Base-by-base conservation (phyloP, 2,888 invertebrate species). In the Caenorhabditis sinica region DNA sequence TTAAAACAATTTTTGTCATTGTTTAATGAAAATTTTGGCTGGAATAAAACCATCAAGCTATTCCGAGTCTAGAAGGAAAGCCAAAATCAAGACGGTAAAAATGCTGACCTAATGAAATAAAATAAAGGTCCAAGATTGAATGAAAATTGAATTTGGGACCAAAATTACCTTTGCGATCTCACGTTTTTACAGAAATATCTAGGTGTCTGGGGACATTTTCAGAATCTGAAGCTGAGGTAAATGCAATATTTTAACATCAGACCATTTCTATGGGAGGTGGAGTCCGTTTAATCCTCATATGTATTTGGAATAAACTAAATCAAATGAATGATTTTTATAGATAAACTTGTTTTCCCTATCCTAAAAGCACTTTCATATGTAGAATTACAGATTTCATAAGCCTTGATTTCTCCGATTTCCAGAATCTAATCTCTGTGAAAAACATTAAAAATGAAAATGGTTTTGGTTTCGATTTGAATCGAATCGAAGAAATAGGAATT, bases 341-440 rank as follows among this genome's bases (percentile, higher is more conserved):
- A 56, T 56, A 56, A 28, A 25, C 25, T 51, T 51, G 20, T 20
- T 63, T 63, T 63, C 20, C 63, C 30, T 28, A 25, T 65, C 25
- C 25, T n/a, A 30, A 65, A 65, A 65, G 68, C 53, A 53, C 68
- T 68, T 68, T 68, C 53, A 51, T 49, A 68, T 53, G 20, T 68
- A 36, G 33, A 51, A 68, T 68, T 25, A 36, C 33, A 20, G 36
- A 68, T 68, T 68, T 68, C 68, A 53, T 68, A 51, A 68, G n/a
- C 53, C 51, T 68, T n/a, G 30, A 15, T 68, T 68, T 49, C 25
- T 49, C 23, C 30, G 68, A 53, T 68, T 49, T 66, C 30, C 49
- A 11, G 51, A 68, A 30, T 68, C 36, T 23, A 51, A 68, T 63
- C 40, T 20, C 5, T 40, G 1, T 11, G 17, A 9, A 36, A 61